These are phyloP conservation scores for Petromus typicus DNA, from an alignment of 2,113 vertebrate species.

Conservation along the genomic window DNA sequence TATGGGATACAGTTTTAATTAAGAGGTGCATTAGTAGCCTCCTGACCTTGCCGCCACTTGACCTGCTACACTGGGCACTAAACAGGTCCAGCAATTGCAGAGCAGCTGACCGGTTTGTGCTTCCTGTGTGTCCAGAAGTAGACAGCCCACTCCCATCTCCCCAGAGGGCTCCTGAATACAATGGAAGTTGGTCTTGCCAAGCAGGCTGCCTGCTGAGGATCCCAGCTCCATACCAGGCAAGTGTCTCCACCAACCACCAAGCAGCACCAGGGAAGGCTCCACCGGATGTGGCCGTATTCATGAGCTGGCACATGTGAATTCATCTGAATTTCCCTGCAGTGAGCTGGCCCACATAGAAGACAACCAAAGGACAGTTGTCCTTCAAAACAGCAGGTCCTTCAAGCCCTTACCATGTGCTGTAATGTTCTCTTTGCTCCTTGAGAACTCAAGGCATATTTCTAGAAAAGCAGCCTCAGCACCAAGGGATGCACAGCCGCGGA, in stretches of 20 bases:
- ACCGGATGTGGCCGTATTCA: fast-evolving
- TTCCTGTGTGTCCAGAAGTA: background rate
- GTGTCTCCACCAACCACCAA: background rate
- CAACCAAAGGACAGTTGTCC: background rate
- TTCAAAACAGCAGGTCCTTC: background rate
- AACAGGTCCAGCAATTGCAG: background rate
- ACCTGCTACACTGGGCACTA: background rate
- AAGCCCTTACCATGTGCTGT: background rate
- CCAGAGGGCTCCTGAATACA: background rate
- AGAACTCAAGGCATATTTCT: background rate
- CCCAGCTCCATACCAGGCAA: background rate
- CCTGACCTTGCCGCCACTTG: background rate
- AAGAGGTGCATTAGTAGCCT: background rate
- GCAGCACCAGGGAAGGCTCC: background rate
- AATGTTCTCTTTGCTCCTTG: background rate
- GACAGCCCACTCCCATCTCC: background rate
- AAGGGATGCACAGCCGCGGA: background rate
- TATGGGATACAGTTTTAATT: background rate
- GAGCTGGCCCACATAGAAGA: background rate
- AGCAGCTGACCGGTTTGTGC: background rate
- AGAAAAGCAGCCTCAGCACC: background rate
- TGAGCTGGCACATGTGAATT: background rate
- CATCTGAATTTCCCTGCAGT: background rate
- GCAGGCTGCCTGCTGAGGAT: background rate
- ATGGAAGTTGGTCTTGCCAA: background rate